These are phyloP conservation scores for Nycticryphes semicollaris DNA, from an alignment of 2,113 vertebrate genomes.

Conservation along the genomic window DNA sequence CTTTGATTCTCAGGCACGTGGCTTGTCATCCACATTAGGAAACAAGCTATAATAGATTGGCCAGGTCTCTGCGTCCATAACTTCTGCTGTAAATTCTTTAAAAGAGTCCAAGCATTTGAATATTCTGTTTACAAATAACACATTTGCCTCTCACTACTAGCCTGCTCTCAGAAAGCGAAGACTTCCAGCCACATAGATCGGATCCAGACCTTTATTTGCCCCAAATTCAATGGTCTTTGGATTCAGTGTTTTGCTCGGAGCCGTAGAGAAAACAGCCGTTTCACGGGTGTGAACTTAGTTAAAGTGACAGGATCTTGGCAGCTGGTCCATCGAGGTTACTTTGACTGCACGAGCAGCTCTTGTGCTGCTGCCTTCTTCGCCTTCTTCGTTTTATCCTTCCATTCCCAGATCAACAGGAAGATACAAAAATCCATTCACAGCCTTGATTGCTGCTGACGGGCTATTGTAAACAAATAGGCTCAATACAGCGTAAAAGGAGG, in stretches of 20 bases:
- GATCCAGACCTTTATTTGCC: neutral
- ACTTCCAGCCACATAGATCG: neutral
- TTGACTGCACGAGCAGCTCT: neutral
- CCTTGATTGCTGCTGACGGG: neutral
- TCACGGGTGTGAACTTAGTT: neutral
- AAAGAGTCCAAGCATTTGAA: neutral
- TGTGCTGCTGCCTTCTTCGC: neutral
- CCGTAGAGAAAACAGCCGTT: neutral
- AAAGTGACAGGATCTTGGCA: neutral
- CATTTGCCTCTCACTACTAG: neutral
- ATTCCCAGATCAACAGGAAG: neutral
- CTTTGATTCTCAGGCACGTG: neutral
- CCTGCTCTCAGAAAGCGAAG: neutral
- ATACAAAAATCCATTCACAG: neutral
- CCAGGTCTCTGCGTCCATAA: neutral
- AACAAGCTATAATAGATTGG: neutral
- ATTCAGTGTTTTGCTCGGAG: neutral
- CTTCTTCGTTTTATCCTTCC: neutral
- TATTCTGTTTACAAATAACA: neutral
- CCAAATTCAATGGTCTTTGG: neutral
- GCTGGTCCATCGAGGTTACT: neutral
- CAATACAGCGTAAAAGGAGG: neutral
- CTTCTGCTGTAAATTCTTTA: neutral
- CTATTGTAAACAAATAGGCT: neutral
- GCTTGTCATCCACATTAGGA: neutral